Conservation (phyloP, 2,113 vertebrate species). For the Stegostoma tigrinum region DNA sequence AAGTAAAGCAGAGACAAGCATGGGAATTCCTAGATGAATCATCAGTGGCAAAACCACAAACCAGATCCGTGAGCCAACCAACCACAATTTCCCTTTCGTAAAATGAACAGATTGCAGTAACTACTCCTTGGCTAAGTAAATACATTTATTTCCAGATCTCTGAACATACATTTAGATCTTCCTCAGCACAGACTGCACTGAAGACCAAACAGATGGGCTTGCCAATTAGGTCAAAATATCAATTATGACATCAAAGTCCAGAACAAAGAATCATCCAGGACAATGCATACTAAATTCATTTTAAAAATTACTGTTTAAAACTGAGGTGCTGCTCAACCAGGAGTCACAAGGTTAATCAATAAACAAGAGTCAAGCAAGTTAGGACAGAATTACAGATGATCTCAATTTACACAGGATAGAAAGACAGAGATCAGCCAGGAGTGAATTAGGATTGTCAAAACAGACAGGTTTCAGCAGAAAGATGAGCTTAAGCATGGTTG, state of each 20-base stretch:
- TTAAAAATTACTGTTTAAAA: not conserved
- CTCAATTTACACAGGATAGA: no score
- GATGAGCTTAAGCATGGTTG: not conserved
- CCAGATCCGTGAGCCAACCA: no score
- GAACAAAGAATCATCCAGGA: not conserved
- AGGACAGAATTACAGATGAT: no score
- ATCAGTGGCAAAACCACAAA: no score
- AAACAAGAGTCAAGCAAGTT: no score
- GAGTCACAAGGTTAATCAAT: no score
- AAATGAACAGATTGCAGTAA: not conserved
- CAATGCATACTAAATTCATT: not conserved
- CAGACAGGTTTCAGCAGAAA: not conserved
- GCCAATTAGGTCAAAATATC: not conserved
- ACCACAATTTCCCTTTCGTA: no score
- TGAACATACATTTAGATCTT: not conserved
- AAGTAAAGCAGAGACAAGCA: no score
- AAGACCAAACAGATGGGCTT: not conserved
- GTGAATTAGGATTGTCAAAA: not conserved
- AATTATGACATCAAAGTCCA: not conserved
- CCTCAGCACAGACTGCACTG: not conserved
- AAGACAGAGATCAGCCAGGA: no score
- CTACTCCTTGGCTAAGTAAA: no score
- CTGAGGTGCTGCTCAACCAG: no score
- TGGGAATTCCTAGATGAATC: no score
- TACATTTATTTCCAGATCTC: not conserved